Conservation (phyloP, 1,140 invertebrate genomes). For the Diprion similis region DNA sequence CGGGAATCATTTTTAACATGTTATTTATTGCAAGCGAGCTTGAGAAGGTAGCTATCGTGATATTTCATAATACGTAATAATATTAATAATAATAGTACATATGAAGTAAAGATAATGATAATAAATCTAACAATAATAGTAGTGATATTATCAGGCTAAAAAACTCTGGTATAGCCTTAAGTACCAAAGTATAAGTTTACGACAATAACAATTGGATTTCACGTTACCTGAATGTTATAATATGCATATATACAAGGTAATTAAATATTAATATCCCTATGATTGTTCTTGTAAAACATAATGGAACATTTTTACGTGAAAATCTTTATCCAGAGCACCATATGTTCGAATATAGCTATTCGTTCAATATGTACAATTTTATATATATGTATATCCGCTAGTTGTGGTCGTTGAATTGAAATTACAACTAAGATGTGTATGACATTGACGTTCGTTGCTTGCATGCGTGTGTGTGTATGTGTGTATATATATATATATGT, state of each 20-base stretch:
- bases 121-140: not conserved
- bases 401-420: not conserved
- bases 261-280: conserved; percentile 37
- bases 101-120: not conserved
- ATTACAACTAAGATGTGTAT: not conserved
- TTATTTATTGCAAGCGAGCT: conserved; percentile 54
- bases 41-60: conserved; percentile 50
- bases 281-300: conserved; percentile 22
- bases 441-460: conserved; percentile 5
- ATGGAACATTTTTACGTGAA: conserved; percentile 46
- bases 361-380: conserved; percentile 42
- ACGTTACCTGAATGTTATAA: conserved; percentile 34
- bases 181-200: not conserved
- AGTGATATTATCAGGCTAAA: conserved; percentile 44
- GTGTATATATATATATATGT: no score
- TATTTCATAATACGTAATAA: conserved; percentile 43
- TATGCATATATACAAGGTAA: conserved; percentile 30
- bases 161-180: conserved; percentile 14
- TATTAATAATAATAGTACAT: conserved; percentile 1
- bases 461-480: no score
- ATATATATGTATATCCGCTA: conserved; percentile 5
- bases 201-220: conserved; percentile 17
- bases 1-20: conserved; percentile 42
- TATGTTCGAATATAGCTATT: conserved; percentile 31
- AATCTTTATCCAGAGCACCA: conserved; percentile 49